Percentiles rank a stretch among this genome's conserved stretches.
These are phyloP conservation scores for Zosterops pallidus DNA, from an alignment of 2,113 vertebrate species.

Conservation along the genomic window DNA sequence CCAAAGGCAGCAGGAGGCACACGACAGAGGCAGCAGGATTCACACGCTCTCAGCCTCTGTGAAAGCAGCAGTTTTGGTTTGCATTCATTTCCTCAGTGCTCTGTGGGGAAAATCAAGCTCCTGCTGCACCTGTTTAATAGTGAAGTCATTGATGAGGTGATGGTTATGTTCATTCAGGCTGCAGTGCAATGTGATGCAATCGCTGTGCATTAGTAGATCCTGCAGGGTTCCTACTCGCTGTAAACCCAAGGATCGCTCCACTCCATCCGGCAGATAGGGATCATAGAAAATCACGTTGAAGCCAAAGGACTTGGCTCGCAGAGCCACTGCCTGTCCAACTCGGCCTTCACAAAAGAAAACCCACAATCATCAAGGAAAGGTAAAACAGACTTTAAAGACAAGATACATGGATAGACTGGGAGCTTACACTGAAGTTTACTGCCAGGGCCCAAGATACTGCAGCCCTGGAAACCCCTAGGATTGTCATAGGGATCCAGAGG, in stretches of 20 bases:
- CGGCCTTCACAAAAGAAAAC: slow-evolving; percentile 79
- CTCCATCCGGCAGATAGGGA: slow-evolving; percentile 87
- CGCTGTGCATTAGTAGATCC: slow-evolving; percentile 90
- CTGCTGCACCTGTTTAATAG: slow-evolving; percentile 89
- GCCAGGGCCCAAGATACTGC: neutral
- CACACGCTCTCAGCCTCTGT: slow-evolving; percentile 55
- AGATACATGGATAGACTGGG: slow-evolving; percentile 31
- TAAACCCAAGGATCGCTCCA: slow-evolving; percentile 88
- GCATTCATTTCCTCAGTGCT: slow-evolving; percentile 56
- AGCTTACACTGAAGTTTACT: slow-evolving; percentile 2
- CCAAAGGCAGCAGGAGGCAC: slow-evolving; percentile 43
- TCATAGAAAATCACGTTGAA: slow-evolving; percentile 91
- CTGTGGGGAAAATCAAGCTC: slow-evolving; percentile 60
- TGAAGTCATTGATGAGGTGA: slow-evolving; percentile 93
- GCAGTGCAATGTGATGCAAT: slow-evolving; percentile 91
- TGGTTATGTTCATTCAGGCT: slow-evolving; percentile 94
- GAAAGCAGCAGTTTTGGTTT: slow-evolving; percentile 59
- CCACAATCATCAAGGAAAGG: slow-evolving; percentile 60
- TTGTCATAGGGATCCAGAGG: neutral
- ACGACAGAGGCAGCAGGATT: slow-evolving; percentile 62
- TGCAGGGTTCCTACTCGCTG: slow-evolving; percentile 89
- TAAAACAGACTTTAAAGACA: slow-evolving; percentile 52
- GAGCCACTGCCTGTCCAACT: slow-evolving; percentile 88
- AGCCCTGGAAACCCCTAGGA: neutral
- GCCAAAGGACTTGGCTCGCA: slow-evolving; percentile 89